phyloP scores from a whole-genome alignment of 2,797 vertebrate species.

The Otus scops region DNA sequence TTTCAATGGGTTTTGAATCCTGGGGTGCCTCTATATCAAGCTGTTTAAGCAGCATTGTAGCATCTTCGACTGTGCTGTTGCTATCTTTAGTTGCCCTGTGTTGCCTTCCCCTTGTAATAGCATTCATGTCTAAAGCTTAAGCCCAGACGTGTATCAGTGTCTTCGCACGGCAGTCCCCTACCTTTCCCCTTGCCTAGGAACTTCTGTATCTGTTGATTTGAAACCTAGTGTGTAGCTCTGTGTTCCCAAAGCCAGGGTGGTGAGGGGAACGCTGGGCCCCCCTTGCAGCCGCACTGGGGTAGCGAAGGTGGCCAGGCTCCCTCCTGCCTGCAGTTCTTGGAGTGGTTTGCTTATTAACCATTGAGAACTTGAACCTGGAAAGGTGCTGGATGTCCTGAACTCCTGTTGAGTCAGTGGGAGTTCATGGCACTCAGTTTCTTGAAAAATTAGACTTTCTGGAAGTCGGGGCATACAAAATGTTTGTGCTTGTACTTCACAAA shows the following conservation, averaged over 20 bases:
- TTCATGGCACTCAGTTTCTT: background rate
- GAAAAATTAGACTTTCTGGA: background rate
- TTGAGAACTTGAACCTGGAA: background rate
- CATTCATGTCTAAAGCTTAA: background rate
- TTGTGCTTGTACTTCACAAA: conserved; percentile 52
- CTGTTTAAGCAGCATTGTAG: background rate
- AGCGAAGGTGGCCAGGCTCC: background rate
- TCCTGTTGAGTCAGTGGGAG: background rate
- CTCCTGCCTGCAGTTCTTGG: fast-evolving
- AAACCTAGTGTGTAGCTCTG: fast-evolving
- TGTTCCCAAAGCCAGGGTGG: fast-evolving
- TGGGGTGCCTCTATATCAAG: fast-evolving
- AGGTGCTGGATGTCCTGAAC: background rate
- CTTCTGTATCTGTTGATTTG: background rate
- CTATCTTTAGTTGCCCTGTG: background rate
- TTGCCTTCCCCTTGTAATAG: background rate
- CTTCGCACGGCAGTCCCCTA: fast-evolving
- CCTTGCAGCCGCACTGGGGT: fast-evolving
- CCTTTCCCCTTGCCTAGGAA: background rate
- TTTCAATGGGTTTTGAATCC: background rate
- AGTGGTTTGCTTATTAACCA: background rate
- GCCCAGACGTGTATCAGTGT: background rate
- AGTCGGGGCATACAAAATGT: background rate
- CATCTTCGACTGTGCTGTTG: background rate
- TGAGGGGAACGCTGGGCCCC: too few relatives aligned